Evolutionary conservation across 2,113 vertebrate genomes (phyloP).

Genomic region (Anolis carolinensis): DNA sequence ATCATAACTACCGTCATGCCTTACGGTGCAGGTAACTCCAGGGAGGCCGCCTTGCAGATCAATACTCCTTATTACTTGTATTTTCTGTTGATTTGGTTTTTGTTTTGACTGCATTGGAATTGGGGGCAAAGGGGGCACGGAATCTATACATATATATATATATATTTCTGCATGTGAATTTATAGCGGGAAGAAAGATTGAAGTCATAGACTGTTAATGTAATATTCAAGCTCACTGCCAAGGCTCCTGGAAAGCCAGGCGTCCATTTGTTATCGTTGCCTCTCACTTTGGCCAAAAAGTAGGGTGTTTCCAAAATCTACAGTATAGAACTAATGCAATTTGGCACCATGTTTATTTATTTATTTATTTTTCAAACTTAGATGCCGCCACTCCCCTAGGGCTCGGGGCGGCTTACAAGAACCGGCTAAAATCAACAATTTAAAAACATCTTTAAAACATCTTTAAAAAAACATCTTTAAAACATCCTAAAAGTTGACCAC

Average conservation of each 20-base stretch:
- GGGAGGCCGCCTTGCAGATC: background rate
- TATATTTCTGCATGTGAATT: background rate
- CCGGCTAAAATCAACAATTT: no score
- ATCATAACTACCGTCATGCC: background rate
- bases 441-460: no score
- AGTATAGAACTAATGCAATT: no score
- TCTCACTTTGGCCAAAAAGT: background rate
- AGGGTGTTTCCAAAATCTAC: no score
- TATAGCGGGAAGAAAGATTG: background rate
- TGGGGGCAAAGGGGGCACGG: background rate
- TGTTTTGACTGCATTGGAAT: background rate
- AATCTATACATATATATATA: no score
- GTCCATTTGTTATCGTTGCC: background rate
- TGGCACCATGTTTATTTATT: no score
- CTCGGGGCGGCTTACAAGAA: no score
- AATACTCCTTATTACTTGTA: background rate
- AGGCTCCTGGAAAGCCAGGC: background rate
- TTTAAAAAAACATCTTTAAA: no score
- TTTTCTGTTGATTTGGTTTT: background rate
- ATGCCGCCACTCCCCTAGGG: no score
- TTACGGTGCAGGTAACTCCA: background rate
- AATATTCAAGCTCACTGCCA: background rate
- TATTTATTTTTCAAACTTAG: no score
- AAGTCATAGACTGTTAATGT: background rate
- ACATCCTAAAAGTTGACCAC: no score